Percentiles rank a stretch among this genome's conserved stretches.
Conservation (phyloP, 2,113 vertebrate genomes). For the Polyodon spathula region DNA sequence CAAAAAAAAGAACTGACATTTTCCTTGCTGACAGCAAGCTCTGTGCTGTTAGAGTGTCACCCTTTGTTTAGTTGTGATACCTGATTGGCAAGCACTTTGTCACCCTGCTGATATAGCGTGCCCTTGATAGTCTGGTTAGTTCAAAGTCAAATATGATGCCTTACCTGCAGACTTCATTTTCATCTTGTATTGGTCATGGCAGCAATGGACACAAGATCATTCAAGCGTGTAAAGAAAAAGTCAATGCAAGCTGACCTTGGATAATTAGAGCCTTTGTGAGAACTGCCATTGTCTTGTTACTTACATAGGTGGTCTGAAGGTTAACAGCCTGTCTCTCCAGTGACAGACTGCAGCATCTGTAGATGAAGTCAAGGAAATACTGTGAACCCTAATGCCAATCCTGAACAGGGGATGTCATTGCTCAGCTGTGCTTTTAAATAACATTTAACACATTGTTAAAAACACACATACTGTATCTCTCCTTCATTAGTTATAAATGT, state of each 20-base stretch:
- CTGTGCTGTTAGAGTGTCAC: not conserved
- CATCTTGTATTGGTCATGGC: not conserved
- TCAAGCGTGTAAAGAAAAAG: conserved; percentile 27
- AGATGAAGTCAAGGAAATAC: too few species aligned
- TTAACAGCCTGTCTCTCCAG: conserved; percentile 11
- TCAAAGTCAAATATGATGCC: not conserved
- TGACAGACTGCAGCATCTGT: not conserved
- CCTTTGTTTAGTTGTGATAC: not conserved
- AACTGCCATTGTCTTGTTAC: not conserved
- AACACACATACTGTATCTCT: too few species aligned
- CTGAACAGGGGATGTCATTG: too few species aligned
- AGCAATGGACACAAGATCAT: conserved; percentile 26
- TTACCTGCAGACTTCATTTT: not conserved
- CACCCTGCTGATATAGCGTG: not conserved
- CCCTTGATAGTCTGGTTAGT: not conserved
- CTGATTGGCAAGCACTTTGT: not conserved
- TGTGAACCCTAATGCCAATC: too few species aligned
- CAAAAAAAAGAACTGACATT: too few species aligned
- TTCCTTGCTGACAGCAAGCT: too few species aligned
- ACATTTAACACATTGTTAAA: too few species aligned
- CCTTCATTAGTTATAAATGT: too few species aligned
- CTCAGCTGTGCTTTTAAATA: too few species aligned
- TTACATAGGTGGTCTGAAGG: conserved; percentile 12
- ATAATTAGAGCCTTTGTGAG: conserved; percentile 23
- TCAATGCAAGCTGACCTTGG: conserved; percentile 14